phyloP scores from a whole-genome alignment of 2,797 vertebrate genomes.

The Etheostoma perlongum region DNA sequence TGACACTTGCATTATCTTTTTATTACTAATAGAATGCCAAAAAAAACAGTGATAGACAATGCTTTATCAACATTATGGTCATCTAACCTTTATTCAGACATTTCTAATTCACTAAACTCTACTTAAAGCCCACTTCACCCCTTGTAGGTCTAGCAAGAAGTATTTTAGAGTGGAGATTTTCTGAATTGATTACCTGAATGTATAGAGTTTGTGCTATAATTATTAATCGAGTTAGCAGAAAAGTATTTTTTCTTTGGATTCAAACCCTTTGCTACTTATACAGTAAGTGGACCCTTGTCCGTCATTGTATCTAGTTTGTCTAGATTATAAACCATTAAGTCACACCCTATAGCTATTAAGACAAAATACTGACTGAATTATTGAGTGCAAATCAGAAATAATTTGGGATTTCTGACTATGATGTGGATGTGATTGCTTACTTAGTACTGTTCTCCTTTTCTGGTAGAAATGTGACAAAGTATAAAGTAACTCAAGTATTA shows the following conservation, averaged over 20 bases:
- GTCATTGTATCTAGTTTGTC: conserved; percentile 29
- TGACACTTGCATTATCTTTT: conserved; percentile 51
- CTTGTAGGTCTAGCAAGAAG: conserved; percentile 18
- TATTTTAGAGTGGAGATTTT: conserved; percentile 19
- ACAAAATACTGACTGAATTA: conserved; percentile 64
- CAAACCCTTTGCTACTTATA: conserved; percentile 40
- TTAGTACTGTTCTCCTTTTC: conserved; percentile 22
- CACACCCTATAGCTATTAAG: conserved; percentile 41
- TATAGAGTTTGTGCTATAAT: conserved; percentile 46
- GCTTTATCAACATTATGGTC: conserved; percentile 28
- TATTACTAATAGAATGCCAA: conserved; percentile 49
- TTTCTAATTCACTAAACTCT: conserved; percentile 48
- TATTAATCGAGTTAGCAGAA: conserved; percentile 31
- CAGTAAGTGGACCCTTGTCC: conserved; percentile 22
- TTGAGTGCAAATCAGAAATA: conserved; percentile 37
- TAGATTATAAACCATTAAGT: conserved; percentile 46
- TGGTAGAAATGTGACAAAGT: conserved; percentile 31
- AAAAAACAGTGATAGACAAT: conserved; percentile 37
- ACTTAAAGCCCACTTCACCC: conserved; percentile 34
- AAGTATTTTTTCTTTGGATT: conserved; percentile 54
- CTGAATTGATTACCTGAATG: conserved; percentile 39
- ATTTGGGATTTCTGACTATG: conserved; percentile 16
- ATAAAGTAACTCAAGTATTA: conserved; percentile 31
- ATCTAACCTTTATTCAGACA: conserved; percentile 43
- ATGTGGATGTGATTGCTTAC: conserved; percentile 14